These are phyloP conservation scores for Operophtera brumata DNA, from an alignment of 2,888 invertebrate genomes.

Conservation along the genomic window DNA sequence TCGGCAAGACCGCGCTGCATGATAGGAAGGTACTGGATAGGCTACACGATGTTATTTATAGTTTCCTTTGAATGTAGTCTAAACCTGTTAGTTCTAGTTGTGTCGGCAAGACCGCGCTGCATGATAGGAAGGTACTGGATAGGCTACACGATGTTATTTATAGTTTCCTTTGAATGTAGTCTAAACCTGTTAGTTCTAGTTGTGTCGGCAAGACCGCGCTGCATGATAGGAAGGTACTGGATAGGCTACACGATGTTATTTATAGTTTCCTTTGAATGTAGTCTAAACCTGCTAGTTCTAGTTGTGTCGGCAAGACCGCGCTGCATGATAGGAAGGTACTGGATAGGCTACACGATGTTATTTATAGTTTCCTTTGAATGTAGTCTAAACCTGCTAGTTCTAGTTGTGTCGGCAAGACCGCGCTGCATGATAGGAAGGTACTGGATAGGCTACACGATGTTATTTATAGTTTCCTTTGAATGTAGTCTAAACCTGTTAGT, in stretches of 20 bases:
- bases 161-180: slow-evolving; percentile 37
- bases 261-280: slow-evolving; percentile 38
- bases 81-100: slow-evolving; percentile 23
- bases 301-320: neutral
- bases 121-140: slow-evolving; percentile 3
- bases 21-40: slow-evolving; percentile 2
- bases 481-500: slow-evolving; percentile 28
- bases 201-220: neutral
- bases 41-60: slow-evolving; percentile 34
- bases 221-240: slow-evolving; percentile 9
- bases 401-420: neutral
- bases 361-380: slow-evolving; percentile 39
- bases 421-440: slow-evolving; percentile 6
- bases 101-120: slow-evolving; percentile 1
- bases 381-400: slow-evolving; percentile 27
- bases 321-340: slow-evolving; percentile 4
- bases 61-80: slow-evolving; percentile 36
- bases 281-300: slow-evolving; percentile 25
- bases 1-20: slow-evolving; percentile 6
- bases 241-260: slow-evolving; percentile 29
- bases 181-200: slow-evolving; percentile 22
- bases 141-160: slow-evolving; percentile 33
- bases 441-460: slow-evolving; percentile 19
- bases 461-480: slow-evolving; percentile 41
- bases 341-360: slow-evolving; percentile 27